Evolutionary conservation across 1,140 invertebrate genomes (phyloP), one percentile per base, ranked within the genome.

Genomic region (Penaeus indicus): DNA sequence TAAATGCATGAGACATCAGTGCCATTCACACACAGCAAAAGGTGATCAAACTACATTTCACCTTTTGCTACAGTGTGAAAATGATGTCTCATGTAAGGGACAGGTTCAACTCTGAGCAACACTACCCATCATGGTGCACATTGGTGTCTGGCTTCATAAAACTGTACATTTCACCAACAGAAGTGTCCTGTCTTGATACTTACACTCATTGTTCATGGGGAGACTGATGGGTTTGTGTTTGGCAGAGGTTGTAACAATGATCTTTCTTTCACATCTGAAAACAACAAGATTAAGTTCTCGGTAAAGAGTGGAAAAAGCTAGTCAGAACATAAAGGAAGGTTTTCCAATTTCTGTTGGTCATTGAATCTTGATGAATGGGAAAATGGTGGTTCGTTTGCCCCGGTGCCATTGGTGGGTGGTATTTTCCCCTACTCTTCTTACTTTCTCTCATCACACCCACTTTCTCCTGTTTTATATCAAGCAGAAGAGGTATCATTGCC

Each of bases 241-340:
- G 81, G 83, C 79, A 88, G 42, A 75, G 63, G 81, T 82, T 85
- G 69, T 80, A 27, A 75, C 67, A 88, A 88, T 88, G 86, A 88
- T 84, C 86, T 84, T 88, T 88, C 86, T 88, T 61, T 88, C 86
- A 88, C 86, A 88, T 88, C 86, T 84, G 79, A 83, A 83, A 88
- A 88, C 86, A 88, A 88, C 69, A 82, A 22, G 67, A 81, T 60
- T 81, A 54, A 18, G 25, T 19, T 38, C 10, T 54, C n/a, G 27
- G 27, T 62, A 54, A 54, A 77, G 25, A 85, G 16, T 61, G 72
- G 84, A 38, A 63, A 78, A 54, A 80, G 75, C 13, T 54, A 54
- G 47, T 54, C 47, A 54, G 47, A 54, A 54, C 47, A 10, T 54
- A 54, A 54, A 54, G 47, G 13, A 54, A 54, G 47, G 47, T 54